Base-by-base conservation (phyloP, 2,113 vertebrate species). In the Apeltes quadracus region DNA sequence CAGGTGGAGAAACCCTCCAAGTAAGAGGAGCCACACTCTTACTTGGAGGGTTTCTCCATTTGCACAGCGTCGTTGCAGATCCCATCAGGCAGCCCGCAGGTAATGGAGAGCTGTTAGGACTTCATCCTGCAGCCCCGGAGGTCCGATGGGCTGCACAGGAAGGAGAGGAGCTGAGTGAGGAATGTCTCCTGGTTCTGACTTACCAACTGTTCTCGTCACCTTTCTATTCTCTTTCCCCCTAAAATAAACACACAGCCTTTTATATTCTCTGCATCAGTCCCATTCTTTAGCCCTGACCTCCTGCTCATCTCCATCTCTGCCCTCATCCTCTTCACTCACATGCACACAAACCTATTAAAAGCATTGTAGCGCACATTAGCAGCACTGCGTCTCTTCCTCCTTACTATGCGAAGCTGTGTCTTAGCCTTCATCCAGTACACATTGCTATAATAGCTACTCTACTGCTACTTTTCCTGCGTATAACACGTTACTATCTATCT, bases 11-110 rank as follows among this genome's bases (percentile, higher is more conserved):
- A n/a, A n/a, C n/a, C n/a, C n/a, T n/a, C n/a, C n/a, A n/a, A n/a
- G n/a, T n/a, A n/a, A n/a, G n/a, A n/a, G n/a, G n/a, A n/a, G n/a
- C n/a, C n/a, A n/a, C 64, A 75, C 16, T 15, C 48, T 76, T 79
- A 55, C 75, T 9, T 1, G 18, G 34, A 44, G 51, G 82, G 85
- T 75, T 88, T 82, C 68, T 82, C 56, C 82, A 87, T 80, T 80
- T 84, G 83, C 78, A 61, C 23, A 1, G 76, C 41, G 66, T 27
- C 59, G 70, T 76, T 59, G 69, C n/a, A 50, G 75, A 81, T 81
- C 71, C 61, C 75, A 44, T 72, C 72, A 6, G 44, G 16, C 1
- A 41, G 53, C 64, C 79, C 29, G 67, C 61, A 66, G 76, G 54
- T 32, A 75, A 79, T 27, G 23, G 69, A 22, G 57, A 78, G 55